Conservation (phyloP, 1,140 invertebrate species). For the Drosophila micromelanica region DNA sequence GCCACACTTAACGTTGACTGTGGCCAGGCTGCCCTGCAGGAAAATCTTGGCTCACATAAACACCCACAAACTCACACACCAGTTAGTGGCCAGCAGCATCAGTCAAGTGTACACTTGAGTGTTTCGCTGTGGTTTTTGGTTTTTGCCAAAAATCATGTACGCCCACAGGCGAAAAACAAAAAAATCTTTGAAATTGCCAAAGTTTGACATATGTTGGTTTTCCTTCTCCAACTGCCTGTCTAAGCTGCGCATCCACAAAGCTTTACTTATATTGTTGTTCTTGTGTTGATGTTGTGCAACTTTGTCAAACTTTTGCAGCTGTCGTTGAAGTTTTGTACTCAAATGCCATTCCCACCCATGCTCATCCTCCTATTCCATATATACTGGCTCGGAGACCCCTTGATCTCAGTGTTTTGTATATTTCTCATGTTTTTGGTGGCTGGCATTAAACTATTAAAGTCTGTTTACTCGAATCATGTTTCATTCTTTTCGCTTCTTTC, state of each 20-base stretch:
- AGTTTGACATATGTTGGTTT: slow-evolving; percentile 73
- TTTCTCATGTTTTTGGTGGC: slow-evolving; percentile 32
- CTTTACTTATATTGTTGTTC: slow-evolving; percentile 8
- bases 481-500: slow-evolving; percentile 17
- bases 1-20: slow-evolving; percentile 28
- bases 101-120: slow-evolving; percentile 34
- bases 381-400: slow-evolving; percentile 7
- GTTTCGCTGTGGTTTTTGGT: slow-evolving; percentile 8
- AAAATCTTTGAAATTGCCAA: slow-evolving; percentile 69
- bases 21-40: slow-evolving; percentile 35
- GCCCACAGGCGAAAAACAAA: slow-evolving; percentile 19
- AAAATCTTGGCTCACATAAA: slow-evolving; percentile 10
- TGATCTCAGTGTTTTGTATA: slow-evolving; percentile 4
- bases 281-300: slow-evolving; percentile 57
- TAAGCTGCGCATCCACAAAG: slow-evolving; percentile 14
- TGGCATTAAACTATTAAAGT: slow-evolving; percentile 74
- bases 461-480: slow-evolving; percentile 50
- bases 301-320: slow-evolving; percentile 69
- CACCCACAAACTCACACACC: not conserved
- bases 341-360: slow-evolving; percentile 6
- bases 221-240: slow-evolving; percentile 7
- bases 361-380: slow-evolving; percentile 47
- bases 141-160: slow-evolving; percentile 58
- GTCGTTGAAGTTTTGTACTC: slow-evolving; percentile 52
- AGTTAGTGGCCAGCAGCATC: not conserved